Conservation (phyloP, 2,888 invertebrate genomes). For the Stenodera caucasica region DNA sequence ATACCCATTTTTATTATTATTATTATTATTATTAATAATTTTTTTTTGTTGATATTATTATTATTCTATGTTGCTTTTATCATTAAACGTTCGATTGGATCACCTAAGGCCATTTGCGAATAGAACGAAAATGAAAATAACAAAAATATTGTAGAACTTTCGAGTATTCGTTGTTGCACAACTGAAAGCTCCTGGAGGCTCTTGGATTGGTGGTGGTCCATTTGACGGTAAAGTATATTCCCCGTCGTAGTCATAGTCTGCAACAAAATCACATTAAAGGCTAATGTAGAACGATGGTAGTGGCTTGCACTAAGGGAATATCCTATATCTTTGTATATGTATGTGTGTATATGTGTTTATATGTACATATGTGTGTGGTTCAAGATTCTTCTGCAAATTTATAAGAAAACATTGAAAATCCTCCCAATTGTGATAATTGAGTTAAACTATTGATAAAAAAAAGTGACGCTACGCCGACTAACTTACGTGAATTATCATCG, state of each 20-base stretch:
- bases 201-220: constrained; percentile 53
- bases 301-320: neutral
- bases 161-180: constrained; percentile 33
- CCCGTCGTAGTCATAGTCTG: constrained; percentile 54
- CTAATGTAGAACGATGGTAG: constrained; percentile 18
- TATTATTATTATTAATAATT: too few relatives aligned
- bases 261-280: constrained; percentile 38
- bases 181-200: constrained; percentile 53
- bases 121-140: neutral
- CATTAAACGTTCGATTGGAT: constrained; percentile 25
- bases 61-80: neutral
- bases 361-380: neutral
- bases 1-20: neutral
- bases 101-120: constrained; percentile 42
- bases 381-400: too few relatives aligned
- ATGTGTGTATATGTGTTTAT: neutral
- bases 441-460: too few relatives aligned
- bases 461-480: too few relatives aligned
- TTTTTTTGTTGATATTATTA: too few relatives aligned
- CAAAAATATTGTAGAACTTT: constrained; percentile 21
- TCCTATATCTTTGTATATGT: too few relatives aligned
- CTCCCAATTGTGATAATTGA: too few relatives aligned
- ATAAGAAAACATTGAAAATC: too few relatives aligned
- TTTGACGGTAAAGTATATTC: constrained; percentile 54
- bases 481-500: too few relatives aligned